phyloP scores from a whole-genome alignment of 2,797 vertebrate species.

The Pogonophryne albipinna region DNA sequence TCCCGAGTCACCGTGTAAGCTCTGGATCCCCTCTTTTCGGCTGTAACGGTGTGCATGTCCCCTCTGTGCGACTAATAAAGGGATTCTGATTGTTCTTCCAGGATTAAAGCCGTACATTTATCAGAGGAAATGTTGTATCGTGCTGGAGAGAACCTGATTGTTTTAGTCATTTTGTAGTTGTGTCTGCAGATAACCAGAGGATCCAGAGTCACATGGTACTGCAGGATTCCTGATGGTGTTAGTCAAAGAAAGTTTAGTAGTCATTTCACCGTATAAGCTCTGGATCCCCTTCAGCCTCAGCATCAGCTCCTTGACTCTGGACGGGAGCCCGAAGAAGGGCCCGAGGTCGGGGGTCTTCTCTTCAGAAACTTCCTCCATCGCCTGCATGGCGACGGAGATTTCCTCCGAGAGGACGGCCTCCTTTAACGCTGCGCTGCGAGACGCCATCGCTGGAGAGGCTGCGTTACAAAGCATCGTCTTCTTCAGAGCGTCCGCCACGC shows the following conservation, averaged over 20 bases:
- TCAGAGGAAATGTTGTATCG: too few species aligned
- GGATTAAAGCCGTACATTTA: too few species aligned
- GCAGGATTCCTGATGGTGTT: too few species aligned
- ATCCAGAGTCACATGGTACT: too few species aligned
- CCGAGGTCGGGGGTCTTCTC: constrained; percentile 87
- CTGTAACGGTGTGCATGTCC: too few species aligned
- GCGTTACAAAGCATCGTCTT: constrained; percentile 92
- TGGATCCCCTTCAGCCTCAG: constrained; percentile 89
- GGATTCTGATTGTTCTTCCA: too few species aligned
- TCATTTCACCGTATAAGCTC: constrained; percentile 90
- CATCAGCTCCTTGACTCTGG: constrained; percentile 93
- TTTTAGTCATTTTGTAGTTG: too few species aligned
- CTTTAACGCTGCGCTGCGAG: constrained; percentile 85
- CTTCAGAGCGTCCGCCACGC: constrained; percentile 91
- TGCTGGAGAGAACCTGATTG: too few species aligned
- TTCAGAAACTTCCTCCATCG: constrained; percentile 80
- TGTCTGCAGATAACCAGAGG: too few species aligned
- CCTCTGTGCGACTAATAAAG: too few species aligned
- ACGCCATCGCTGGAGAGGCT: constrained; percentile 79
- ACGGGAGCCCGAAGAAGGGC: constrained; percentile 96
- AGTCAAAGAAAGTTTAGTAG: too few species aligned
- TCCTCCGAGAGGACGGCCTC: constrained; percentile 90
- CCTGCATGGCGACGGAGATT: constrained; percentile 87
- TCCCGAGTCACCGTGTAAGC: too few species aligned
- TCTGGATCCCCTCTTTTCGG: constrained; percentile 83